Evolutionary conservation across 1,140 invertebrate genomes (phyloP).

Genomic region (Andrena cerasifolii): DNA sequence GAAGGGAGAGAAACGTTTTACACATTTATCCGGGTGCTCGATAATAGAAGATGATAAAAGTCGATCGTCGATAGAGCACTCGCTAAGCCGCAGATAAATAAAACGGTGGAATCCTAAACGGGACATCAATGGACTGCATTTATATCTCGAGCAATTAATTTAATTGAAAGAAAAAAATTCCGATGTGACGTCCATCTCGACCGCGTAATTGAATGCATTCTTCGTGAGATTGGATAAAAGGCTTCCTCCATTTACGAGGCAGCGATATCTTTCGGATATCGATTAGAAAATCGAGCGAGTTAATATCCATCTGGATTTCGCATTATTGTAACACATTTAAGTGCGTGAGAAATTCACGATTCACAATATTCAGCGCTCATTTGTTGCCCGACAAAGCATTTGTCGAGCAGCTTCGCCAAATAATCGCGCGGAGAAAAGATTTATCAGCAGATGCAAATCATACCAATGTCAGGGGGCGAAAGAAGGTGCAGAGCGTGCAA

Average conservation of each 20-base stretch:
- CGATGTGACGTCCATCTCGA: no score
- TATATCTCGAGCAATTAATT: slow-evolving; percentile 7
- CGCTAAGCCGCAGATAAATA: slow-evolving; percentile 1
- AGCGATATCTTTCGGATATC: neutral
- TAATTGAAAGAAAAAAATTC: neutral
- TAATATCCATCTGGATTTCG: no score
- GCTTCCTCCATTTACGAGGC: neutral
- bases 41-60: slow-evolving; percentile 39
- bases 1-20: slow-evolving; percentile 19
- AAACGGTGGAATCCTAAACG: neutral
- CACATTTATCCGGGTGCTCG: neutral
- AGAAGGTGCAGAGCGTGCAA: neutral
- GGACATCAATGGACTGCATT: neutral
- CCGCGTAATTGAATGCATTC: neutral
- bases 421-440: no score
- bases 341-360: no score
- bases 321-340: no score
- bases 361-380: no score
- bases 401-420: no score
- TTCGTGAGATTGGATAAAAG: no score
- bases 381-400: no score
- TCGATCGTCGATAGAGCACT: neutral
- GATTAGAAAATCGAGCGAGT: no score
- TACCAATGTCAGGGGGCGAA: neutral
- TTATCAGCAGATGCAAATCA: no score